Percentiles rank a stretch among this genome's conserved stretches.
phyloP scores from a whole-genome alignment of 2,113 vertebrate genomes.

The Gallinago jamesoni region DNA sequence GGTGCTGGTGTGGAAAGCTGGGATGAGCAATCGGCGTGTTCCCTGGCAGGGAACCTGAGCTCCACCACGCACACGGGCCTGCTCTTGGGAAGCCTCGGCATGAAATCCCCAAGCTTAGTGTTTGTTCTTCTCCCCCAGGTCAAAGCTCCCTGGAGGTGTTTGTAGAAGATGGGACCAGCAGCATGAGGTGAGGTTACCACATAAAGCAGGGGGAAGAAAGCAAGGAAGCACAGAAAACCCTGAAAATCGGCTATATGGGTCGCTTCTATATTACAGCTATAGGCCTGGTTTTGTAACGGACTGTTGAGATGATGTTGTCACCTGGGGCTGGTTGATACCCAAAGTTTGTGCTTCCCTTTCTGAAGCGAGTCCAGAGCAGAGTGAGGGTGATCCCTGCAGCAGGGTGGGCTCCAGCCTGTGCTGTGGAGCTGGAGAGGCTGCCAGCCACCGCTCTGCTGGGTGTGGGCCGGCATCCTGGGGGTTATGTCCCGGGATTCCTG shows the following conservation, averaged over 20 bases:
- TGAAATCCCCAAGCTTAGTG: not conserved
- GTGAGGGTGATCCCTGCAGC: accelerated
- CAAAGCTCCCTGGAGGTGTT: conserved; percentile 75
- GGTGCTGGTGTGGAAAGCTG: not conserved
- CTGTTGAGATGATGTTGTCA: not conserved
- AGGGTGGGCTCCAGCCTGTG: too few relatives aligned
- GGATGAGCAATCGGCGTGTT: not conserved
- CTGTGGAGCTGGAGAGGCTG: not conserved
- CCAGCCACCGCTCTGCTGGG: not conserved
- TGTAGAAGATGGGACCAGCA: conserved; percentile 51
- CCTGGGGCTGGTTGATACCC: not conserved
- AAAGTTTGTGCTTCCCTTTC: not conserved
- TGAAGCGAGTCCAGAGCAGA: accelerated
- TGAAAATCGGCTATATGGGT: not conserved
- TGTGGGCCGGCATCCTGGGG: not conserved
- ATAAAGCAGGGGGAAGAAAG: not conserved
- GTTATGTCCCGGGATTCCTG: not conserved
- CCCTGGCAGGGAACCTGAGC: not conserved
- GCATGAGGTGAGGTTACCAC: conserved; percentile 56
- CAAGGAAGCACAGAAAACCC: not conserved
- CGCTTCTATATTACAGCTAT: accelerated
- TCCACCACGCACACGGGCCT: not conserved
- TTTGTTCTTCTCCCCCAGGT: conserved; percentile 43
- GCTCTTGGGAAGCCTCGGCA: not conserved
- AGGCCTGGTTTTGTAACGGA: not conserved